Evolutionary conservation across 2,888 invertebrate species (phyloP), one percentile per base, ranked within the genome.

Genomic region (Omphaloscelis lunosa): DNA sequence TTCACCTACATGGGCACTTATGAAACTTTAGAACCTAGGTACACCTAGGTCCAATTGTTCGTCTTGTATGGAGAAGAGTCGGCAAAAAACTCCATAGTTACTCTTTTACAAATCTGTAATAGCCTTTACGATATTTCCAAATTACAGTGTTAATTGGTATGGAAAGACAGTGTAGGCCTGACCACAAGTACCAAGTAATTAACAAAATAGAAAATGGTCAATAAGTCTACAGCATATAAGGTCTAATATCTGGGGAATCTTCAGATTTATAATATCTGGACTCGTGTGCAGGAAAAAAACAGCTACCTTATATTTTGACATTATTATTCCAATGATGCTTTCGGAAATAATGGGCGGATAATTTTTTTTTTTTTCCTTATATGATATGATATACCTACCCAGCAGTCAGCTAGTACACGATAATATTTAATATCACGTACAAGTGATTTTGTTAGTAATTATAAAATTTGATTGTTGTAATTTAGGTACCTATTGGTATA

Each of bases 211-310:
- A 51, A 51, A 23, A 51, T 51, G 51, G 9, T 23, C 23, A 53
- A 53, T 7, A 20, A 20, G 23, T 51, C 51, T 51, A 20, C 20
- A 51, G 8, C 23, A 23, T 9, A 53, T 3, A 53, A 53, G 23
- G 51, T 2, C 51, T 9, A 53, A 23, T 53, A 51, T 23, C 27
- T 58, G 27, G 2, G 8, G 17, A 58, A 58, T 58, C 1, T 27
- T 8, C 29, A 7, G 17, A n/a, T 53, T 7, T n/a, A 34, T 41
- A 62, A 41, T 41, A 70, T 41, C 7, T 23, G 29, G 9, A 20
- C 27, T 15, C 48, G 2, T n/a, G 12, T 71, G 20, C 29, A 75
- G 75, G 61, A 53, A 75, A 75, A 75, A 0, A n/a, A 41, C 29
- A 41, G 12, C 5, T 53, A 8, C 15, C 0, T n/a, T 23, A 3